These are phyloP conservation scores for Macaria notata DNA, from an alignment of 2,888 invertebrate species.

Conservation along the genomic window DNA sequence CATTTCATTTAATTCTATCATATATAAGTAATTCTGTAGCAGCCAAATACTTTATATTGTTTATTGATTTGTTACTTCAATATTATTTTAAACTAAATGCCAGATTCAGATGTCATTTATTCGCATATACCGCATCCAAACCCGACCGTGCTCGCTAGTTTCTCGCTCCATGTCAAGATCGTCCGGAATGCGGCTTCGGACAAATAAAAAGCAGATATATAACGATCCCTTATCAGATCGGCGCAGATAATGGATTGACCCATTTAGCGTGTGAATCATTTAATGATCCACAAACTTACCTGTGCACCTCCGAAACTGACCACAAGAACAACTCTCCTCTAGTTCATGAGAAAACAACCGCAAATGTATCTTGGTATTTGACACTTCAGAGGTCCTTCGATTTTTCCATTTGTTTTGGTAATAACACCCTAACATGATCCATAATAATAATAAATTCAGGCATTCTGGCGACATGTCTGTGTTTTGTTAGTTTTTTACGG, in stretches of 20 bases:
- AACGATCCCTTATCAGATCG: constrained; percentile 74
- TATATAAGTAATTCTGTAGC: too few relatives aligned
- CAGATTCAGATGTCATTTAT: too few relatives aligned
- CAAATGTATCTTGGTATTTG: constrained; percentile 31
- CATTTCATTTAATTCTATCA: too few relatives aligned
- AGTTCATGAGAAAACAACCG: constrained; percentile 3
- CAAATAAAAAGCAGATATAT: constrained; percentile 60
- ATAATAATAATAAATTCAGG: constrained; percentile 45
- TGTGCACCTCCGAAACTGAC: constrained; percentile 24
- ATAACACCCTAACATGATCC: constrained; percentile 44
- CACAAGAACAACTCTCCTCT: neutral
- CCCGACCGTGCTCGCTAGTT: constrained; percentile 21
- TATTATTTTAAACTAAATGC: neutral
- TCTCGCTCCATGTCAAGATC: constrained; percentile 38
- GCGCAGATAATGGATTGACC: constrained; percentile 75
- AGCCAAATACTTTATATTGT: too few relatives aligned
- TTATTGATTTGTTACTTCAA: too few relatives aligned
- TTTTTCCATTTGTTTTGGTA: constrained; percentile 46
- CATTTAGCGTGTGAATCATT: constrained; percentile 75
- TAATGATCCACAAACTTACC: constrained; percentile 45
- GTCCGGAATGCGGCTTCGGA: constrained; percentile 63
- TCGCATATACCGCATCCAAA: constrained; percentile 49
- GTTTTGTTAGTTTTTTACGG: constrained; percentile 23
- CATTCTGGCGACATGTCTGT: constrained; percentile 29
- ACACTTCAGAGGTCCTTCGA: constrained; percentile 33